A percentile compares a stretch with the other conserved stretches of the same genome.
Conservation (phyloP, 2,888 invertebrate species). For the Aleiodes testaceus region DNA sequence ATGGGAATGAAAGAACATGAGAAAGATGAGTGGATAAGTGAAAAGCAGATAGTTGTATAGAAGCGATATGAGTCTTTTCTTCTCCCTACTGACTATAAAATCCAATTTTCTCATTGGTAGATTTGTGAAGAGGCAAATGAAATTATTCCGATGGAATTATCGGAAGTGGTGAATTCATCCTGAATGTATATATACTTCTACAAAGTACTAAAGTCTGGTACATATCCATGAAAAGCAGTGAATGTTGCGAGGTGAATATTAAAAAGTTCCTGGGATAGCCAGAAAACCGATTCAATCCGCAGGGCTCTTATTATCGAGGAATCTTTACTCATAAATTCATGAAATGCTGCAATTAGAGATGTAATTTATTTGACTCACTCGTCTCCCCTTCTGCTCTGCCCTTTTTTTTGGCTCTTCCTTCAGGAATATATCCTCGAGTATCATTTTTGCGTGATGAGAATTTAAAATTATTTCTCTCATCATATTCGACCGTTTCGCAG, state of each 20-base stretch:
- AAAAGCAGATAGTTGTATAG: constrained; percentile 36
- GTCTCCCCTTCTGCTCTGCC: neutral
- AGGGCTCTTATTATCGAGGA: constrained; percentile 34
- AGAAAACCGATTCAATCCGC: constrained; percentile 34
- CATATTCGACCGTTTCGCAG: neutral
- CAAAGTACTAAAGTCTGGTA: constrained; percentile 28
- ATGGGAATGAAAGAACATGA: constrained; percentile 15
- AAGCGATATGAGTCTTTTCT: constrained; percentile 57
- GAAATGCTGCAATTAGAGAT: constrained; percentile 38
- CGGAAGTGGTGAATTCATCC: constrained; percentile 53
- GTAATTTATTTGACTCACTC: constrained; percentile 24
- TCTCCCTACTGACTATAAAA: constrained; percentile 62
- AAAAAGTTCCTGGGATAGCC: constrained; percentile 24
- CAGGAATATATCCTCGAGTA: neutral
- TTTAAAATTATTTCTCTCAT: constrained; percentile 21
- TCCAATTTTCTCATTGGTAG: constrained; percentile 65
- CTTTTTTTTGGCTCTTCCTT: too few relatives aligned
- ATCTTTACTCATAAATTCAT: constrained; percentile 37
- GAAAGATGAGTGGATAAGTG: constrained; percentile 26
- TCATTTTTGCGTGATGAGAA: constrained; percentile 19
- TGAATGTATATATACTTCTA: constrained; percentile 26
- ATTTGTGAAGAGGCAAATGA: constrained; percentile 57
- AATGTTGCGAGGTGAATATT: constrained; percentile 42
- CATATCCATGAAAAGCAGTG: constrained; percentile 24
- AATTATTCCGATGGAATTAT: constrained; percentile 67